Base-by-base conservation (phyloP, 2,113 vertebrate genomes). In the Callipepla californica region DNA sequence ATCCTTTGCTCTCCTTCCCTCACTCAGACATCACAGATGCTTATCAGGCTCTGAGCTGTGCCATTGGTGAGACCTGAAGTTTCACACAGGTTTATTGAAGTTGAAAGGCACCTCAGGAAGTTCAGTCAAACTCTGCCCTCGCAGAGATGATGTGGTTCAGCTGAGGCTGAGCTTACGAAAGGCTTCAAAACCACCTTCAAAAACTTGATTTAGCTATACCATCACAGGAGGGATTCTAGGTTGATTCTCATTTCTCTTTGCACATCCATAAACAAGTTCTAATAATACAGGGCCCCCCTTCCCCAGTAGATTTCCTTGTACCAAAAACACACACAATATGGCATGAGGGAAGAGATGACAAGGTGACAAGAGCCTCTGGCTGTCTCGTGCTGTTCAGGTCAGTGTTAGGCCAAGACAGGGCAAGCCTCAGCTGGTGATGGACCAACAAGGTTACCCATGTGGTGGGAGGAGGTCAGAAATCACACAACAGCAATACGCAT, bases 211-310 rank as follows among this genome's bases (percentile, higher is more conserved):
- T 53, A 45, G 42, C 42, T 77, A 23, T 7, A 20, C 15, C 30
- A 70, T 45, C 38, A 68, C 32, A 68, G 53, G 69, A 78, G 53
- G 34, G 17, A 25, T 68, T 57, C 67, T 51, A 44, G 10, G 32
- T 15, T 15, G 17, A 72, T 11, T 21, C 28, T 11, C 19, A n/a
- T 21, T 30, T 62, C 57, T 23, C 34, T 80, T 26, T 40, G 15
- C 6, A 13, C 3, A 8, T 28, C 48, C 1, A 0, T 28, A 26
- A 5, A 3, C 63, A 36, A 40, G 6, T 51, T 65, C 62, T 22
- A 32, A 28, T 57, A 75, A 42, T 12, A 61, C 0, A 0, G 9
- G 17, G 23, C 12, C 10, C 19, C 66, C 44, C 45, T 9, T 25
- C 36, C 40, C 25, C 40, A 25, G 23, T 17, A 58, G 28, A 17